Conservation (phyloP, 2,888 invertebrate genomes). For the Agriotes lineatus region DNA sequence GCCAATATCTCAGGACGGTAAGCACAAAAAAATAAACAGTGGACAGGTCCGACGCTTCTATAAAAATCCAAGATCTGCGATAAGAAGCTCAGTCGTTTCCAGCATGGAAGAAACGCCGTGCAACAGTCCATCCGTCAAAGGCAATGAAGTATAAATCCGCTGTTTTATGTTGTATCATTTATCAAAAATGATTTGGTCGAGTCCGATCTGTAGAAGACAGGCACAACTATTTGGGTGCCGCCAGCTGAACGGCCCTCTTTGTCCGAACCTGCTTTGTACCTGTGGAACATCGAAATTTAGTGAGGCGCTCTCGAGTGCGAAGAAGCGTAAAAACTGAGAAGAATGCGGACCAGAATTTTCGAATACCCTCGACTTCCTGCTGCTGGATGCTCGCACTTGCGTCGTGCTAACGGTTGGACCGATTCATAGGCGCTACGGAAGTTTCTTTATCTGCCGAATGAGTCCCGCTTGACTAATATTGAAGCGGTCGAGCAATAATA, state of each 20-base stretch:
- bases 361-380: conserved; percentile 9
- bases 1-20: too few species aligned
- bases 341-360: conserved; percentile 26
- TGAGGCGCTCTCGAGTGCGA: conserved; percentile 23
- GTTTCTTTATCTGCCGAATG: too few species aligned
- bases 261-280: conserved; percentile 42
- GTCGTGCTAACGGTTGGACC: too few species aligned
- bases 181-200: conserved; percentile 39
- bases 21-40: too few species aligned
- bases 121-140: conserved; percentile 39
- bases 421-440: too few species aligned
- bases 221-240: conserved; percentile 39
- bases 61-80: background rate
- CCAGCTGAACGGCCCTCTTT: conserved; percentile 41
- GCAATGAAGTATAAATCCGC: conserved; percentile 44
- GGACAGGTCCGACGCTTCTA: background rate
- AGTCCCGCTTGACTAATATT: too few species aligned
- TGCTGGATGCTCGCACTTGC: too few species aligned
- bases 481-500: too few species aligned
- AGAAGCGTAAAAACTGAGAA: conserved; percentile 40
- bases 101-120: background rate
- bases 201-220: conserved; percentile 33
- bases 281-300: conserved; percentile 35
- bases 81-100: conserved; percentile 4
- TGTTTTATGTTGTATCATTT: conserved; percentile 44